Percentiles rank a stretch among this genome's conserved stretches.
Conservation (phyloP, 2,888 invertebrate genomes). For the Molanna angustata region DNA sequence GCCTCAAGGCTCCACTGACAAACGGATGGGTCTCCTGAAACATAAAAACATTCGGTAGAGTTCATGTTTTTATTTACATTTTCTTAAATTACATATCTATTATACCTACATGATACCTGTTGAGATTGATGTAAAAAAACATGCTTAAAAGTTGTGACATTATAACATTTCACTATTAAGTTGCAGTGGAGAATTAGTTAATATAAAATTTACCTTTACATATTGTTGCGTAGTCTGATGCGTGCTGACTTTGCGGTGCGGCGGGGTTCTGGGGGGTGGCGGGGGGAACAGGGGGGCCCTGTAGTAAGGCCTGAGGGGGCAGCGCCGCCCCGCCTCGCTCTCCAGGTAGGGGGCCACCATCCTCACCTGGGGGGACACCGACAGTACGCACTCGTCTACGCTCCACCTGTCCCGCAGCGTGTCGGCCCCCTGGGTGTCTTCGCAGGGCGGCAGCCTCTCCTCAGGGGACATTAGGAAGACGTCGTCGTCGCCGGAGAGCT, state of each 20-base stretch:
- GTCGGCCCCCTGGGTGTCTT: constrained; percentile 38
- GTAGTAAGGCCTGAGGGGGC: constrained; percentile 69
- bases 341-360: constrained; percentile 86
- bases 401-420: constrained; percentile 59
- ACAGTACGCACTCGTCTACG: constrained; percentile 53
- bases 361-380: constrained; percentile 83
- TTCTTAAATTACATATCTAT: too few species aligned
- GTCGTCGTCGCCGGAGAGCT: constrained; percentile 48
- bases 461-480: too few species aligned
- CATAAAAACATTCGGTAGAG: too few species aligned
- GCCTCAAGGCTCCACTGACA: constrained; percentile 65
- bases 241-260: constrained; percentile 21
- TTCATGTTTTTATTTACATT: too few species aligned
- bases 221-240: constrained; percentile 6
- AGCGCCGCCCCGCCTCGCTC: constrained; percentile 77
- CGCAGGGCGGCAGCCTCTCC: neutral
- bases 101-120: too few species aligned
- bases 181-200: too few species aligned
- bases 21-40: constrained; percentile 69
- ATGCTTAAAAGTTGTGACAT: neutral
- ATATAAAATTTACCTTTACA: constrained; percentile 12
- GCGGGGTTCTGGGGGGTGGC: constrained; percentile 33
- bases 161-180: neutral
- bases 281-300: constrained; percentile 37
- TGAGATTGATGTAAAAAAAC: too few species aligned